A percentile compares a stretch with the other conserved stretches of the same genome.
phyloP scores from a whole-genome alignment of 1,140 invertebrate species.

The Tetraneura akinire region DNA sequence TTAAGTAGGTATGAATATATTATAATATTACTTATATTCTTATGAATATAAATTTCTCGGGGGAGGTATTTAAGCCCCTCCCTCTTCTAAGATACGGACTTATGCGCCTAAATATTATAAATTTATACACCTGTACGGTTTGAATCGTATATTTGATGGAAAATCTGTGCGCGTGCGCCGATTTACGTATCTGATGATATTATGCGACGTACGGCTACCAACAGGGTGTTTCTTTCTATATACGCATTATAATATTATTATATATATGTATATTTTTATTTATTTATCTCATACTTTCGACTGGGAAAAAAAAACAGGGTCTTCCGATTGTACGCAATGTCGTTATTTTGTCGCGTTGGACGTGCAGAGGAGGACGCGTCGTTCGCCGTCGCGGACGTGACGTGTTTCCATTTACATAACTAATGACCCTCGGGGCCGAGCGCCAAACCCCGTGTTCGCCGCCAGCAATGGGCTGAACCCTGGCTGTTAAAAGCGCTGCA shows the following conservation, averaged over 20 bases:
- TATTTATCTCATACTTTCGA: too few relatives aligned
- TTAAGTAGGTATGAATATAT: too few relatives aligned
- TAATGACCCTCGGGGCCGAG: slow-evolving; percentile 43
- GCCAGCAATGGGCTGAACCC: background rate
- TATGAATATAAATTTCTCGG: too few relatives aligned
- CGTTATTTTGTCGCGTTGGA: background rate
- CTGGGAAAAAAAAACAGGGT: background rate
- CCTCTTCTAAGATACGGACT: too few relatives aligned
- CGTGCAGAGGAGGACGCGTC: slow-evolving; percentile 1
- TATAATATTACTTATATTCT: too few relatives aligned
- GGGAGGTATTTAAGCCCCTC: too few relatives aligned
- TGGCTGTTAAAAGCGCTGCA: too few relatives aligned
- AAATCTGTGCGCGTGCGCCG: background rate
- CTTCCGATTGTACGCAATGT: background rate
- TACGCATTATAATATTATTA: too few relatives aligned
- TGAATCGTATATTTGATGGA: background rate
- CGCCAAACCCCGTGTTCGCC: background rate
- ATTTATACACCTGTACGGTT: too few relatives aligned
- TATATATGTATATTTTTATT: background rate
- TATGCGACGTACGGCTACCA: background rate
- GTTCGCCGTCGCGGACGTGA: slow-evolving; percentile 33
- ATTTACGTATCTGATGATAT: background rate
- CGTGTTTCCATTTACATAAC: slow-evolving; percentile 51
- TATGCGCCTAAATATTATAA: too few relatives aligned
- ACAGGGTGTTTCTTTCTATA: background rate